Evolutionary conservation across 2,888 invertebrate species (phyloP), one percentile per base, ranked within the genome.

Genomic region (Orthosia cruda): DNA sequence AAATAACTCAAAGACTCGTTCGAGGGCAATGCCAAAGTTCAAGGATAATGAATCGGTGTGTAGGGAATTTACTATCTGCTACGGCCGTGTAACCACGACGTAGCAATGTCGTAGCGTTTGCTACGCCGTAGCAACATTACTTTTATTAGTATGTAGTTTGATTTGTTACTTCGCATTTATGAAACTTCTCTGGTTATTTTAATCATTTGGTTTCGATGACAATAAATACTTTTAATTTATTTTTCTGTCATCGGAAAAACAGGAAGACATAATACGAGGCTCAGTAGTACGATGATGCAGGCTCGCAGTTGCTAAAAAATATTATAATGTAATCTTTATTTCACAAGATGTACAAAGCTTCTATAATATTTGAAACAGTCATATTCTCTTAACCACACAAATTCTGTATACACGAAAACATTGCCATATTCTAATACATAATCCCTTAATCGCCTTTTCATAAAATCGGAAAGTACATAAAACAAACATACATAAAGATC

Each of bases 381-480:
- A 40, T 32, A 32, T 40, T 40, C 9, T 9, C 40, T 40, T 40
- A 40, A 40, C 40, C 40, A 40, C 40, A 40, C 7, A 40, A 40
- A 40, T 40, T 1, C 40, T 40, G 40, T 9, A 40, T 1, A 4
- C 11, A 59, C 4, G 16, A 26, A 45, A 52, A 74, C n/a, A 64
- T 52, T 47, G 5, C 12, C 20, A 16, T 65, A 49, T n/a, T 65
- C 15, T 65, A 54, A 58, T 63, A 58, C n/a, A 52, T 23, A 68
- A 61, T 32, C 55, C 70, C 16, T 7, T 57, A 67, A 81, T 64
- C 50, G 40, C 20, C 26, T 68, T 59, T 71, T 49, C 65, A 52
- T 77, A 62, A 68, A 72, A 82, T 77, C 69, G 50, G n/a, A 77
- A 77, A 49, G 65, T 63, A 16, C 50, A 69, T 62, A 54, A 67